These are phyloP conservation scores for Drosophila yakuba DNA, from an alignment of 1,140 invertebrate species.

Conservation along the genomic window DNA sequence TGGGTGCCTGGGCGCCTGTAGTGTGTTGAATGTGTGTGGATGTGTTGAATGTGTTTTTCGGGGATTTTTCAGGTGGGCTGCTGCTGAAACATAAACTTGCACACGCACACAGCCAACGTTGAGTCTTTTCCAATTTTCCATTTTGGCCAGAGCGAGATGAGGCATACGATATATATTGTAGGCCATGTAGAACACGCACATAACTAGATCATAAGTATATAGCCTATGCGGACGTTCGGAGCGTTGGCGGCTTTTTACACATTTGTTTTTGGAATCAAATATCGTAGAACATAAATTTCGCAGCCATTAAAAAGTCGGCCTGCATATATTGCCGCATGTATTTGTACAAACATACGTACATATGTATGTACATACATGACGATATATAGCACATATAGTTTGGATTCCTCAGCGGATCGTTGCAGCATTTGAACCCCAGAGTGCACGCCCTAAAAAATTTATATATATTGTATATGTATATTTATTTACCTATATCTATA, in stretches of 20 bases:
- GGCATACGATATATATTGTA: neutral
- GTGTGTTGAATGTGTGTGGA: neutral
- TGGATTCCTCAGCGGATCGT: conserved; percentile 8
- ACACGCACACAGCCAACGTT: conserved; percentile 15
- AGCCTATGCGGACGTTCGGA: conserved; percentile 16
- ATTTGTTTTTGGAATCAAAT: conserved; percentile 83
- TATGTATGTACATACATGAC: no score
- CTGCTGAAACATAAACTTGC: conserved; percentile 78
- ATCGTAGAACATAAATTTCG: conserved; percentile 80
- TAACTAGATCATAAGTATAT: conserved; percentile 40
- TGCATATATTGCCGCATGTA: conserved; percentile 20
- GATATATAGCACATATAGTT: conserved; percentile 9
- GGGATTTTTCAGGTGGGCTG: conserved; percentile 55
- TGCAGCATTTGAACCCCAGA: conserved; percentile 50
- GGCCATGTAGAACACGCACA: neutral
- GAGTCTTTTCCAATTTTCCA: conserved; percentile 64
- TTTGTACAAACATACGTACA: neutral
- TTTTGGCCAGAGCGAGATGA: conserved; percentile 49
- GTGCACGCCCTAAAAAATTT: conserved; percentile 40
- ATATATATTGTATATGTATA: conserved; percentile 3
- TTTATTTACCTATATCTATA: neutral
- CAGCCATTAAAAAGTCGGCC: conserved; percentile 63
- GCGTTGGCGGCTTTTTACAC: conserved; percentile 60
- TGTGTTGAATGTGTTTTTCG: neutral
- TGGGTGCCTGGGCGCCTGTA: neutral